These are phyloP conservation scores for Zaprionus vittiger DNA, from an alignment of 1,140 invertebrate genomes.

Conservation along the genomic window DNA sequence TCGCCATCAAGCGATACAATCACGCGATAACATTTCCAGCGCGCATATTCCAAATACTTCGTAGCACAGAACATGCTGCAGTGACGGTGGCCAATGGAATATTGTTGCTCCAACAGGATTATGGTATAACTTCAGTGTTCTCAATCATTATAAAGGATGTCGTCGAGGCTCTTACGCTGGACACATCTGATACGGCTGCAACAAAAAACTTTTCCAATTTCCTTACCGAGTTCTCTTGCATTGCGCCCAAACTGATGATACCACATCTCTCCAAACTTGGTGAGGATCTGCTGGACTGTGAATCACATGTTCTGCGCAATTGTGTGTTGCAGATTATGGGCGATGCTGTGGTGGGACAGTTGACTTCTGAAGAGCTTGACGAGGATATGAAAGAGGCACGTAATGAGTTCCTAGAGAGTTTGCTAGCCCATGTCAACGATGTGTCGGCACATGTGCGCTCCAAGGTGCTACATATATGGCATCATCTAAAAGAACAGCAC, in stretches of 20 bases:
- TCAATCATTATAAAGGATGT: constrained; percentile 74
- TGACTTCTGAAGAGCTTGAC: constrained; percentile 89
- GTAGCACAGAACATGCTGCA: constrained; percentile 67
- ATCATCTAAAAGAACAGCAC: constrained; percentile 88
- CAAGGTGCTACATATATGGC: constrained; percentile 92
- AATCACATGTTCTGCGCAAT: constrained; percentile 92
- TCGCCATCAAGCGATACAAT: constrained; percentile 92
- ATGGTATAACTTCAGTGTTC: constrained; percentile 69
- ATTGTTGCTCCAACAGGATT: constrained; percentile 76
- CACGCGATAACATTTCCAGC: constrained; percentile 88
- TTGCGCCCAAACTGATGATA: constrained; percentile 73
- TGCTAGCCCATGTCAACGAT: constrained; percentile 94
- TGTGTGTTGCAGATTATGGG: constrained; percentile 92
- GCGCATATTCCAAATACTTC: constrained; percentile 86
- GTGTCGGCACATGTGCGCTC: constrained; percentile 92
- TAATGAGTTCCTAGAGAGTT: constrained; percentile 89
- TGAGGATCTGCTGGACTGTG: constrained; percentile 76
- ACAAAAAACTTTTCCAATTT: constrained; percentile 77
- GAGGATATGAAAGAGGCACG: constrained; percentile 88
- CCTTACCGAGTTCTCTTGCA: constrained; percentile 64
- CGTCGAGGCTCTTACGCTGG: constrained; percentile 61
- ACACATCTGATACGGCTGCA: constrained; percentile 64
- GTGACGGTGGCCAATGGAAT: constrained; percentile 72
- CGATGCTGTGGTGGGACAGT: constrained; percentile 88
- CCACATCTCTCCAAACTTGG: constrained; percentile 73